Evolutionary conservation across 2,113 vertebrate species (phyloP).

Genomic region (Cairina moschata): DNA sequence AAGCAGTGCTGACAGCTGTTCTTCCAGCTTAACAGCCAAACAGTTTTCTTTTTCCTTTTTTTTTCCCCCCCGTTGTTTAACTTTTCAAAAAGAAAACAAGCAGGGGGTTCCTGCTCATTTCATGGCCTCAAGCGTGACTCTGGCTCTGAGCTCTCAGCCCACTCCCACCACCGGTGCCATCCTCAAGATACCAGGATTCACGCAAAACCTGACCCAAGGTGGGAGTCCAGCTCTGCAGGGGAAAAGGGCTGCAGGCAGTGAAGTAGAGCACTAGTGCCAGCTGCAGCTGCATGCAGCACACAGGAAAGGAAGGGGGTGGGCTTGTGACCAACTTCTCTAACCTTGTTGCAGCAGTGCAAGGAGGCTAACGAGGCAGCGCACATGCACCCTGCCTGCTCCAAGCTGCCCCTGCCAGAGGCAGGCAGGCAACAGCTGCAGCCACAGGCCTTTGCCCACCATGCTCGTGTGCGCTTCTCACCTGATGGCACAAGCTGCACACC

Average conservation of each 20-base stretch:
- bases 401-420: not conserved
- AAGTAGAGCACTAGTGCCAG: not conserved
- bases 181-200: not conserved
- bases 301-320: not conserved
- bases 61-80: not conserved
- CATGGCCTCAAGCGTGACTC: not conserved
- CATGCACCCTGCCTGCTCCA: too few species aligned
- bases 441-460: accelerated
- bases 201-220: not conserved
- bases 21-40: not conserved
- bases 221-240: not conserved
- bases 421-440: too few species aligned
- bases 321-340: not conserved
- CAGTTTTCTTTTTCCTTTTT: not conserved
- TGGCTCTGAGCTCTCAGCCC: not conserved
- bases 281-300: not conserved
- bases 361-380: not conserved
- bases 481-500: not conserved
- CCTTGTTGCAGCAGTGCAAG: not conserved
- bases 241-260: not conserved
- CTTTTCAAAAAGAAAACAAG: not conserved
- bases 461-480: accelerated
- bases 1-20: not conserved
- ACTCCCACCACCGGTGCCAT: not conserved
- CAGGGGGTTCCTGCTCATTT: not conserved